phyloP scores from a whole-genome alignment of 2,797 vertebrate genomes.

The Alcedo quadribrachys region DNA sequence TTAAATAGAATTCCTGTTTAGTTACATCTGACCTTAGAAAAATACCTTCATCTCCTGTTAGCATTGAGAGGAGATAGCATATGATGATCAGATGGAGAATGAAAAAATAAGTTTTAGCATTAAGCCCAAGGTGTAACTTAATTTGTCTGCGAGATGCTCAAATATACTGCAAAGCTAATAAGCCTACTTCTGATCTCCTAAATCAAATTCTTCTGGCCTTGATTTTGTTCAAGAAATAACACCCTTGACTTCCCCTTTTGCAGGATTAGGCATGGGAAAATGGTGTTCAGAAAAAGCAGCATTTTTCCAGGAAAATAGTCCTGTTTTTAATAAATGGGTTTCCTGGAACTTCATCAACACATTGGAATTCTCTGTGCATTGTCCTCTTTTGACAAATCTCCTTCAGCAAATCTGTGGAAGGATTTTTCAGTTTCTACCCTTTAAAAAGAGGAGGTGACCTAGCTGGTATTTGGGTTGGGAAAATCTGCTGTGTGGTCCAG shows the following conservation, averaged over 20 bases:
- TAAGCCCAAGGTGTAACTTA: neutral
- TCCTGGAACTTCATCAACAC: neutral
- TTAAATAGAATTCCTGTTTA: neutral
- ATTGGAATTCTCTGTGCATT: neutral
- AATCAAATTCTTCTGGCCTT: neutral
- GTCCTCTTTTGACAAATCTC: neutral
- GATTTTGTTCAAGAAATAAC: neutral
- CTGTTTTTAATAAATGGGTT: slow-evolving; percentile 2
- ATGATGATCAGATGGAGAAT: neutral
- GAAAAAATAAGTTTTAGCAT: neutral
- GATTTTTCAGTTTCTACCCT: neutral
- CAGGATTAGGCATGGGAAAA: neutral
- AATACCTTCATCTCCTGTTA: neutral
- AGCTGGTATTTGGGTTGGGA: neutral
- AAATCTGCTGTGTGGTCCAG: neutral
- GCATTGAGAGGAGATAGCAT: neutral
- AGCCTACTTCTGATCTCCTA: neutral
- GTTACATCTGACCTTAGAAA: neutral
- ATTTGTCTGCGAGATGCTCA: neutral
- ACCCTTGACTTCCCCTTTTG: neutral
- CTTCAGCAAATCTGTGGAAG: neutral
- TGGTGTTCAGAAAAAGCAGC: neutral
- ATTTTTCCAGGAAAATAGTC: neutral
- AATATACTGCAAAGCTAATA: neutral
- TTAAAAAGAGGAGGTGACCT: neutral